These are phyloP conservation scores for Elysia crispata DNA, from an alignment of 2,888 invertebrate genomes.

Conservation along the genomic window DNA sequence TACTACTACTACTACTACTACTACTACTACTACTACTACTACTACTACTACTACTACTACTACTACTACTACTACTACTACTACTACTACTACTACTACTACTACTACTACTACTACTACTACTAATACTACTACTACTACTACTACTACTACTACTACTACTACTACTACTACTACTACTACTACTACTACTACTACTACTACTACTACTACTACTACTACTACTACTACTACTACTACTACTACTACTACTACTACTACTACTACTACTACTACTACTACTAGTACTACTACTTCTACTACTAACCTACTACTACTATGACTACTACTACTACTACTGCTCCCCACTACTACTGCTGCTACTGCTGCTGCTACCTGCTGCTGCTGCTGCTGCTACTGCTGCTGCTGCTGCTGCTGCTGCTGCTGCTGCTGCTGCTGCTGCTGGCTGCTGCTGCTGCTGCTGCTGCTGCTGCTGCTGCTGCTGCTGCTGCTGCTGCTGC, in stretches of 20 bases:
- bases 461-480: constrained; percentile 23
- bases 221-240: constrained; percentile 23
- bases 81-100: constrained; percentile 6
- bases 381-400: not conserved
- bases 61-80: not conserved
- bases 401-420: not conserved
- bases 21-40: constrained; percentile 11
- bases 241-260: constrained; percentile 24
- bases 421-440: too few relatives aligned
- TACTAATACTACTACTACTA: too few relatives aligned
- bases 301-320: too few relatives aligned
- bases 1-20: constrained; percentile 17
- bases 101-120: too few relatives aligned
- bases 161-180: too few relatives aligned
- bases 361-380: not conserved
- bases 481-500: not conserved
- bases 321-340: too few relatives aligned
- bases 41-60: constrained; percentile 23
- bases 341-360: constrained; percentile 17
- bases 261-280: constrained; percentile 28
- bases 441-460: constrained; percentile 24
- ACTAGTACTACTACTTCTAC: constrained; percentile 26
- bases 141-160: not conserved
- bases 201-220: constrained; percentile 28
- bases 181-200: constrained; percentile 23